These are phyloP conservation scores for Corynorhinus townsendii DNA, from an alignment of 2,113 vertebrate species.

Conservation along the genomic window DNA sequence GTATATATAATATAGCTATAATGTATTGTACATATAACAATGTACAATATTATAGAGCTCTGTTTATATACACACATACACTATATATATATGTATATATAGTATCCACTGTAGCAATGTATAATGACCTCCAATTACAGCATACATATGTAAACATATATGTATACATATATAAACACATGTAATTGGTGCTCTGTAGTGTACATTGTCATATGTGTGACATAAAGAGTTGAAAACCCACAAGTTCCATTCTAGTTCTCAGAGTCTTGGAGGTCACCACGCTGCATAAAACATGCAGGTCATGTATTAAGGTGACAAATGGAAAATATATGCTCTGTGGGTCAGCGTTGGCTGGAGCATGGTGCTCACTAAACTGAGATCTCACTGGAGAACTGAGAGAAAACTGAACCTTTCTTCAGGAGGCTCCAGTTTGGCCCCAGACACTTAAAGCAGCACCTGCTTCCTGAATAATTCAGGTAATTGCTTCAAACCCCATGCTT, in stretches of 20 bases:
- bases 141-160: too few relatives aligned
- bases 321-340: neutral
- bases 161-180: neutral
- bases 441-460: neutral
- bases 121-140: neutral
- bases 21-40: too few relatives aligned
- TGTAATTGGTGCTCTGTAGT: neutral
- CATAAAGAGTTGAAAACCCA: neutral
- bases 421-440: neutral
- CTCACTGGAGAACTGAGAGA: neutral
- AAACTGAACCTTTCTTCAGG: neutral
- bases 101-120: too few relatives aligned
- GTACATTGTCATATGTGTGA: neutral
- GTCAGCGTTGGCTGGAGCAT: neutral
- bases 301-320: neutral
- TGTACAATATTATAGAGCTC: neutral
- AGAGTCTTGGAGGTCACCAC: neutral
- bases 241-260: neutral
- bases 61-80: neutral
- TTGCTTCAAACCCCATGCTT: conserved; percentile 41
- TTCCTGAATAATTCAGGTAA: conserved; percentile 65
- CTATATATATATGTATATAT: too few relatives aligned
- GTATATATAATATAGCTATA: too few relatives aligned
- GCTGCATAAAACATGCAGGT: neutral
- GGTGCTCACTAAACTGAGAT: neutral